Evolutionary conservation across 2,113 vertebrate genomes (phyloP).

Genomic region (Brachionichthys hirsutus): DNA sequence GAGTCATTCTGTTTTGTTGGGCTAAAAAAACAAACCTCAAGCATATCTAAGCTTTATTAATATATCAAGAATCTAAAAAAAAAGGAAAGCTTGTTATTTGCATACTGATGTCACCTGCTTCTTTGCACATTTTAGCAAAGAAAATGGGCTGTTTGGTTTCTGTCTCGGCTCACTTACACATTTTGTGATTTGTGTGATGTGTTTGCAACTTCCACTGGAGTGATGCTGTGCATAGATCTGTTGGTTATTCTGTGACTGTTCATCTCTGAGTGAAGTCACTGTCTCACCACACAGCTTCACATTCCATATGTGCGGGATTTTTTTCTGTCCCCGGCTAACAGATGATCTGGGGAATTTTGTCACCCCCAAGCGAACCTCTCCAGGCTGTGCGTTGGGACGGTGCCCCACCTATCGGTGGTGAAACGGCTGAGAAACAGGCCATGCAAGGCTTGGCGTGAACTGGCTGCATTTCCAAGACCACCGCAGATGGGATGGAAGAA

Average conservation of each 20-base stretch:
- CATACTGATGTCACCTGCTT: not conserved
- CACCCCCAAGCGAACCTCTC: no score
- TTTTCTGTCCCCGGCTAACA: no score
- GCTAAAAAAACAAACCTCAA: not conserved
- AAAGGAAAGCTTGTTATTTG: no score
- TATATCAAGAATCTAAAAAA: not conserved
- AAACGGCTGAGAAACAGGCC: no score
- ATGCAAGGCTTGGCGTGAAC: no score
- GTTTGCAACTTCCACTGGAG: conserved; percentile 53
- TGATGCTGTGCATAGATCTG: conserved; percentile 56
- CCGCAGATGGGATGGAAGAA: not conserved
- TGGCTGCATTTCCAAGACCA: no score
- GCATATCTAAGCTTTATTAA: not conserved
- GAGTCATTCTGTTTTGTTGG: conserved; percentile 4
- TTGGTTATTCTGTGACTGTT: not conserved
- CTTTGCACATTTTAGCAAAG: not conserved
- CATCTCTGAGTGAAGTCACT: no score
- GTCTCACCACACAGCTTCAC: no score
- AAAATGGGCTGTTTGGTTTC: not conserved
- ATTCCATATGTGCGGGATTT: no score
- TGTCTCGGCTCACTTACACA: not conserved
- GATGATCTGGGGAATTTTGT: no score
- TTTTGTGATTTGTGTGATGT: conserved; percentile 8
- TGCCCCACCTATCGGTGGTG: no score
- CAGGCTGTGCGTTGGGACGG: no score